Evolutionary conservation across 1,140 invertebrate species (phyloP).

Genomic region (Rhizoglyphus robini): DNA sequence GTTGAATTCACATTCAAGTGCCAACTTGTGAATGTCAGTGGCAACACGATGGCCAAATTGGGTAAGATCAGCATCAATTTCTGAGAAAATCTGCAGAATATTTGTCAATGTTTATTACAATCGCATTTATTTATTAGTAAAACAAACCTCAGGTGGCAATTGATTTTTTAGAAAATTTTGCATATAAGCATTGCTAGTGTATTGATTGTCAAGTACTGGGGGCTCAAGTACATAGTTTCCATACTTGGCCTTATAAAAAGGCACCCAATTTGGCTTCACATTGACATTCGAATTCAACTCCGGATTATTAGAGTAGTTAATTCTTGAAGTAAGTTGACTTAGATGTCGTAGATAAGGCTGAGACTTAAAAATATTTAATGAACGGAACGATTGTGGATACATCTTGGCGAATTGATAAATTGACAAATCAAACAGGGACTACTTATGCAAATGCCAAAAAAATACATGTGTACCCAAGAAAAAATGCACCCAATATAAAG

Average conservation of each 20-base stretch:
- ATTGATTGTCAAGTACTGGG: slow-evolving; percentile 13
- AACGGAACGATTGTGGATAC: too few relatives aligned
- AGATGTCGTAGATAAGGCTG: too few relatives aligned
- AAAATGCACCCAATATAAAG: too few relatives aligned
- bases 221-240: neutral
- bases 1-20: slow-evolving; percentile 40
- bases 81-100: slow-evolving; percentile 26
- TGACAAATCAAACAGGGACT: too few relatives aligned
- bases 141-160: slow-evolving; percentile 1
- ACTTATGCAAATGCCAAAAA: too few relatives aligned
- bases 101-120: neutral
- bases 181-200: neutral
- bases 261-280: slow-evolving; percentile 9
- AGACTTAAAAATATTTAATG: neutral
- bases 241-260: slow-evolving; percentile 9
- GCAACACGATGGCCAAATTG: slow-evolving; percentile 39
- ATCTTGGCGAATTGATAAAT: too few relatives aligned
- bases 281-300: too few relatives aligned
- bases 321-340: too few relatives aligned
- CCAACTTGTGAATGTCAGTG: slow-evolving; percentile 39
- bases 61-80: slow-evolving; percentile 36
- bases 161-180: neutral
- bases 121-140: neutral
- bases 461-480: too few relatives aligned
- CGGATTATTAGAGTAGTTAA: too few relatives aligned